Base-by-base conservation (phyloP, 2,888 invertebrate genomes). In the Pammene aurita region DNA sequence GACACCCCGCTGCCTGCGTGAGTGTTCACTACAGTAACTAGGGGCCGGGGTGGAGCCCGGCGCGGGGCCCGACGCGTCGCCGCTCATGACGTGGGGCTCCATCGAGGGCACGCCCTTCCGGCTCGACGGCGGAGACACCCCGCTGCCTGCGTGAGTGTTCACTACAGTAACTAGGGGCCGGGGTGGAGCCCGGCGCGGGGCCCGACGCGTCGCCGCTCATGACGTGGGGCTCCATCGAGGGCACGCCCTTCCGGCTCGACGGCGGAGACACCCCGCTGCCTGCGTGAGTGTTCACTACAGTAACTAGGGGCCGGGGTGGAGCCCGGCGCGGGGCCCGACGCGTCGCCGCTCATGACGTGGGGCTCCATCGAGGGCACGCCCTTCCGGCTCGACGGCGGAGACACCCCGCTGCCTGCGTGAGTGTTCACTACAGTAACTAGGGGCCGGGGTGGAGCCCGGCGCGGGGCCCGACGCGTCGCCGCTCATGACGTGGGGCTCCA, bases 151-250 rank as follows among this genome's bases (percentile, higher is more conserved):
- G 94, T 94, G 73, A 84, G 87, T 85, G 34, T 7, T 4, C 5
- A 4, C 35, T 7, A 7, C 35, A n/a, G n/a, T n/a, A n/a, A n/a
- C n/a, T n/a, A n/a, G n/a, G n/a, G n/a, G n/a, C 35, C 35, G 5
- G 4, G 35, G 5, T 35, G 35, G 35, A 98, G 87, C 85, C 62
- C 0, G 55, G 55, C 14, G 55, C 55, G 35, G 55, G 55, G 14
- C 55, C 55, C 35, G 55, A 55, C 55, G n/a, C 55, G 14, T 56
- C 56, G 11, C 99, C 99, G 1, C 92, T 99, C 72, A 99, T 99
- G 98, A 99, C 99, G 0, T 99, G 99, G 99, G 99, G 99, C 75
- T 97, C 98, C 91, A 98, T 99, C 68, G 99, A 99, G 84, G 98
- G 99, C 18, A 99, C 99, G 0, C 99, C 99, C 1, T 66, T 66